Evolutionary conservation across 2,888 invertebrate genomes (phyloP).

Genomic region (Rotaria sp.): DNA sequence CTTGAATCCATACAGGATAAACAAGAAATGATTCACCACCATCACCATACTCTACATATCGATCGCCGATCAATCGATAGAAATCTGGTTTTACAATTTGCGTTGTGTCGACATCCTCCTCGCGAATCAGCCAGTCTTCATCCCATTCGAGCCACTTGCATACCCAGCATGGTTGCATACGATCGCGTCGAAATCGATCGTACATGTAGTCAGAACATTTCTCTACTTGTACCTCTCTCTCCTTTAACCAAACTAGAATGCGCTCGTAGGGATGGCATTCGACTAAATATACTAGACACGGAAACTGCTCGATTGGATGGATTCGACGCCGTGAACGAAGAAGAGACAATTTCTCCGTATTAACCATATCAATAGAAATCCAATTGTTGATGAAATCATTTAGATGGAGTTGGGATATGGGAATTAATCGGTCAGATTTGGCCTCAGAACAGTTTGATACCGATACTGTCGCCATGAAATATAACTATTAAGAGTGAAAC

Average conservation of each 20-base stretch:
- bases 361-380: too few relatives aligned
- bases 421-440: too few relatives aligned
- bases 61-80: neutral
- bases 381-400: too few relatives aligned
- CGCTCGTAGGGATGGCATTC: neutral
- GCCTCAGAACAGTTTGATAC: too few relatives aligned
- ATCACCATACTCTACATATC: neutral
- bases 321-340: neutral
- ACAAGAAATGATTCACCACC: neutral
- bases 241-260: neutral
- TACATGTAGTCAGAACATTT: neutral
- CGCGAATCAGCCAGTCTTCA: neutral
- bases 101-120: neutral
- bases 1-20: slow-evolving; percentile 10
- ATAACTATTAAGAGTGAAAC: too few relatives aligned
- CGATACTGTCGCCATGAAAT: too few relatives aligned
- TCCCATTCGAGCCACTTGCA: neutral
- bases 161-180: neutral
- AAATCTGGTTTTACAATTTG: neutral
- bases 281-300: neutral
- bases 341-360: too few relatives aligned
- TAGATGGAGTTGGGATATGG: too few relatives aligned
- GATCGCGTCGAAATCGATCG: neutral
- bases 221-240: neutral
- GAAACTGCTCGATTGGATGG: neutral